Evolutionary conservation across 2,888 invertebrate species (phyloP).

Genomic region (Rotaria sp.): DNA sequence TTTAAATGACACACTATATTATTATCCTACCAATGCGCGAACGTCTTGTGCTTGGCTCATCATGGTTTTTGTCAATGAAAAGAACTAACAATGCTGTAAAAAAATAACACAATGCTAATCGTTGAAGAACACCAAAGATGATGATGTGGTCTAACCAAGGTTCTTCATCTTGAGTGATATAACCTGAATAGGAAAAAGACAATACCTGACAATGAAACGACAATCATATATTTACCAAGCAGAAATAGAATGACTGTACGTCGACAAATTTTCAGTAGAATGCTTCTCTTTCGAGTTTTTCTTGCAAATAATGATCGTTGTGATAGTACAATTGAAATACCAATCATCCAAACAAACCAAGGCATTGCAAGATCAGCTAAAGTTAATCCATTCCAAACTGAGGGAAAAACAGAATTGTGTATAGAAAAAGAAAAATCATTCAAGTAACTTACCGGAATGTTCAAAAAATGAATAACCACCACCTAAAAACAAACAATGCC

Average conservation of each 20-base stretch:
- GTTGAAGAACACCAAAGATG: slow-evolving; percentile 80
- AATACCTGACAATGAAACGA: too few species aligned
- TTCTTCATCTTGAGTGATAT: too few species aligned
- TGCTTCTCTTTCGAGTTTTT: not conserved
- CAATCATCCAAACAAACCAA: slow-evolving; percentile 58
- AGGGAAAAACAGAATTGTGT: too few species aligned
- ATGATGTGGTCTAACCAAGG: too few species aligned
- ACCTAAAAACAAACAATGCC: slow-evolving; percentile 53
- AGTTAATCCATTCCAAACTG: slow-evolving; percentile 82
- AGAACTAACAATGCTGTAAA: slow-evolving; percentile 62
- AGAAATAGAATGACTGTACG: slow-evolving; percentile 30
- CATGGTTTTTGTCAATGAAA: slow-evolving; percentile 48
- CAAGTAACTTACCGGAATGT: slow-evolving; percentile 63
- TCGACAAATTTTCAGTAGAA: slow-evolving; percentile 17
- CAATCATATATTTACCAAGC: too few species aligned
- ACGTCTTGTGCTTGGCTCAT: slow-evolving; percentile 40
- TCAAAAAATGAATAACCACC: slow-evolving; percentile 78
- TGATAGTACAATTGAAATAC: slow-evolving; percentile 33
- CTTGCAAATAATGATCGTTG: slow-evolving; percentile 22
- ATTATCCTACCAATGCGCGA: not conserved
- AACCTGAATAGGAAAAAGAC: too few species aligned
- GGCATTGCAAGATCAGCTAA: slow-evolving; percentile 90
- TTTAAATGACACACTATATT: not conserved
- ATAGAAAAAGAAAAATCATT: too few species aligned
- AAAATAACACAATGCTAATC: slow-evolving; percentile 76